Percentiles rank a stretch among this genome's conserved stretches.
These are phyloP conservation scores for Xanthorhoe designata DNA, from an alignment of 2,888 invertebrate species.

Conservation along the genomic window DNA sequence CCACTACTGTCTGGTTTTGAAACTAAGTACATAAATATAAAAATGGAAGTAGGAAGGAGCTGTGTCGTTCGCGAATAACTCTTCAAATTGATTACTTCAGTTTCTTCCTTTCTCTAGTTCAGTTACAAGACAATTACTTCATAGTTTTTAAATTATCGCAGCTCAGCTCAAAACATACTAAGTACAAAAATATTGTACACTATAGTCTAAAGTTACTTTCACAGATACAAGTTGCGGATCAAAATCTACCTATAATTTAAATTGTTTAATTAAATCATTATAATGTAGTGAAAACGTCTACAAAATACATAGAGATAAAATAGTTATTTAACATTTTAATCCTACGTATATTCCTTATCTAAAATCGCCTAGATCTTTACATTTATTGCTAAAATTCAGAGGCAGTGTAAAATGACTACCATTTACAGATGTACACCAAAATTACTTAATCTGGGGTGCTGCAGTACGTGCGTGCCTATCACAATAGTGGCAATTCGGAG, in stretches of 20 bases:
- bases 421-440: slow-evolving; percentile 4
- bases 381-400: slow-evolving; percentile 6
- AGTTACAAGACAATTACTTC: no score
- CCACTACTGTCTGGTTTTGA: no score
- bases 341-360: slow-evolving; percentile 7
- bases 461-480: no score
- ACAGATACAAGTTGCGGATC: background rate
- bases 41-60: no score
- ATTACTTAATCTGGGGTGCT: background rate
- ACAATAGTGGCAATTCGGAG: no score
- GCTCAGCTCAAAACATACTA: no score
- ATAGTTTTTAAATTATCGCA: no score
- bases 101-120: no score
- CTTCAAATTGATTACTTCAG: no score
- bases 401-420: slow-evolving; percentile 7
- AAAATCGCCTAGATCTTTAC: slow-evolving; percentile 8
- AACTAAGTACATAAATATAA: no score
- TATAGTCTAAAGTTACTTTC: background rate
- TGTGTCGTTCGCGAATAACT: no score
- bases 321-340: slow-evolving; percentile 10
- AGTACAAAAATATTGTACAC: background rate
- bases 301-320: slow-evolving; percentile 13
- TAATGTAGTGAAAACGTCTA: slow-evolving; percentile 8
- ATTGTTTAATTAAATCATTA: slow-evolving; percentile 4
- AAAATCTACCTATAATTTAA: background rate